phyloP scores from a whole-genome alignment of 2,888 invertebrate genomes.

The Clitarchus hookeri region DNA sequence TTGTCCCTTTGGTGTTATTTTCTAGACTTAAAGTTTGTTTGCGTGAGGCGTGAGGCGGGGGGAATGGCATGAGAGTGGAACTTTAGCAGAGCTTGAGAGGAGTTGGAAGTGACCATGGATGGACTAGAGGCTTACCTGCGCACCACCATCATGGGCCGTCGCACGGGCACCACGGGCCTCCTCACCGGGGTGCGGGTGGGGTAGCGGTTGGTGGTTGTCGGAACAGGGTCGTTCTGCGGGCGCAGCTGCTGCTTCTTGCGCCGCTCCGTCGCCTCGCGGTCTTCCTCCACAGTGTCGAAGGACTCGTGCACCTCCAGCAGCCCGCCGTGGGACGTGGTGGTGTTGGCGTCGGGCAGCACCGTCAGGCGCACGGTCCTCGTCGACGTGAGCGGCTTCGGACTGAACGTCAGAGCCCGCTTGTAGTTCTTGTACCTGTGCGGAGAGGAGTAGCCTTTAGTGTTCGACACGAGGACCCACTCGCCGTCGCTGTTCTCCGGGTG shows the following conservation, averaged over 20 bases:
- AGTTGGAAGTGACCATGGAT: too few relatives aligned
- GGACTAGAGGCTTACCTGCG: neutral
- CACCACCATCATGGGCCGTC: neutral
- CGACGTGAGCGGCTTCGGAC: constrained; percentile 52
- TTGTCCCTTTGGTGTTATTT: too few relatives aligned
- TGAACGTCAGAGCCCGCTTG: constrained; percentile 55
- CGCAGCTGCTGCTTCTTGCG: constrained; percentile 39
- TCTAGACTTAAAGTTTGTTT: too few relatives aligned
- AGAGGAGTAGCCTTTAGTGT: constrained; percentile 74
- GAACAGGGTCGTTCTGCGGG: constrained; percentile 23
- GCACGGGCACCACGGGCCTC: neutral
- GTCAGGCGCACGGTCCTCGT: constrained; percentile 67
- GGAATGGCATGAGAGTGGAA: too few relatives aligned
- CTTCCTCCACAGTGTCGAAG: constrained; percentile 48
- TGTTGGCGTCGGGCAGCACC: constrained; percentile 70
- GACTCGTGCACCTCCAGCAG: constrained; percentile 64
- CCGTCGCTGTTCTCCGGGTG: constrained; percentile 72
- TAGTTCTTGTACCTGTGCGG: constrained; percentile 52
- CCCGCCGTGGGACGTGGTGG: constrained; percentile 71
- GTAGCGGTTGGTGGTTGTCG: neutral
- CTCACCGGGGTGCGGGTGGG: neutral
- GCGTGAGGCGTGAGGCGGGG: too few relatives aligned
- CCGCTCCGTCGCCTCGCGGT: constrained; percentile 50
- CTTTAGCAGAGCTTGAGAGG: too few relatives aligned
- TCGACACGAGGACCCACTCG: constrained; percentile 77